A percentile compares a stretch with the other conserved stretches of the same genome.
Evolutionary conservation across 2,888 invertebrate genomes (phyloP).

Genomic region (Melanotus villosus): DNA sequence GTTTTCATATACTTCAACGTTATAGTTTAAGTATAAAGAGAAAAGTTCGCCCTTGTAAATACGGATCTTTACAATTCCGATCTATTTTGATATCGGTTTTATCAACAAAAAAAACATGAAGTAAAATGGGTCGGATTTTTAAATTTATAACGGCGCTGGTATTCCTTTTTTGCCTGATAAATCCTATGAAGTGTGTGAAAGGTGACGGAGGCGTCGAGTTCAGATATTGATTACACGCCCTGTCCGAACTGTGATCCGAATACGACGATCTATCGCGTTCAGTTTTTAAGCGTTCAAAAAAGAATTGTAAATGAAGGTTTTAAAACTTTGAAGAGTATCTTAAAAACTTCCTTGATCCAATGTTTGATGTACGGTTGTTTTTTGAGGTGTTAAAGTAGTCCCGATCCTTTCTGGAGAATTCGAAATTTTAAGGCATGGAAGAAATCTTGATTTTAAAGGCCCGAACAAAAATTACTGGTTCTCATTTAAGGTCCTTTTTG

Average conservation of each 20-base stretch:
- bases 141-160: constrained; percentile 19
- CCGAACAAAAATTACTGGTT: too few species aligned
- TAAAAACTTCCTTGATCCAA: background rate
- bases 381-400: too few species aligned
- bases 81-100: too few species aligned
- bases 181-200: constrained; percentile 32
- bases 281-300: constrained; percentile 10
- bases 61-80: too few species aligned
- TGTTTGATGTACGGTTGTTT: constrained; percentile 9
- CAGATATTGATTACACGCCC: constrained; percentile 36
- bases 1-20: too few species aligned
- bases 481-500: too few species aligned
- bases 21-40: too few species aligned
- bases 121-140: constrained; percentile 16
- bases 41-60: too few species aligned
- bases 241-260: constrained; percentile 31
- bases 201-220: constrained; percentile 35
- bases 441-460: too few species aligned
- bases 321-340: background rate
- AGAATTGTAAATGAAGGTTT: constrained; percentile 19
- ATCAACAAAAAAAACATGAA: too few species aligned
- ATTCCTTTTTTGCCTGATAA: constrained; percentile 30
- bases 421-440: too few species aligned
- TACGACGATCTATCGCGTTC: constrained; percentile 31
- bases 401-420: too few species aligned